Evolutionary conservation across 2,888 invertebrate species (phyloP), one percentile per base, ranked within the genome.

Genomic region (Tetragonula carbonaria): DNA sequence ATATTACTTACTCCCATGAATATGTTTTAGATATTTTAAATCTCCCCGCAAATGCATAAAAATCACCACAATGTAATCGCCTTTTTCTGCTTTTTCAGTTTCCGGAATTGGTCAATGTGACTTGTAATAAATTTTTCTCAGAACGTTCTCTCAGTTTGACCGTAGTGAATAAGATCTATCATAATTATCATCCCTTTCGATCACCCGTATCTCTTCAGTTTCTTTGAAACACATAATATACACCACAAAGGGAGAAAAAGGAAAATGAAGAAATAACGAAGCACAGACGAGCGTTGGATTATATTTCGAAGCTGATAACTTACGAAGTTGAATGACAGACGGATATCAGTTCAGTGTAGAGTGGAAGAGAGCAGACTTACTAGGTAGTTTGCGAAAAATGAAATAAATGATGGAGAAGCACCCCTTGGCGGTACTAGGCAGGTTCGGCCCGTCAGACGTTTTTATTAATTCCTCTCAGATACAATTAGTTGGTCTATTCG

Each of bases 401-500:
- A 92, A 93, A 93, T 91, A 93, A 93, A 93, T 93, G 92, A 93
- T 92, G 89, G 90, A 90, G 90, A 88, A 91, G 91, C 87, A 87
- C 86, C 89, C 88, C 90, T 88, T 68, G 80, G 63, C 66, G 67
- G 77, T 89, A 87, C 87, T 74, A 87, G 75, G 75, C 86, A 86
- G 86, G 86, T 79, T 78, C 86, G 79, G 86, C 79, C 90, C 91
- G 91, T 92, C 91, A 91, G 91, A 90, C 92, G 92, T 93, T 94
- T 93, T 94, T 94, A 94, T 94, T 94, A 94, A 94, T 94, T 94
- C 92, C 93, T 93, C 93, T 94, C 93, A 91, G 94, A 94, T 94
- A 94, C 94, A 94, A 94, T 94, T 94, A 94, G 94, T 93, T 93
- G 93, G 92, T 93, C 94, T 94, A 94, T 94, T 94, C 93, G 93